These are phyloP conservation scores for Crypturellus undulatus DNA, from an alignment of 2,113 vertebrate species.

Conservation along the genomic window DNA sequence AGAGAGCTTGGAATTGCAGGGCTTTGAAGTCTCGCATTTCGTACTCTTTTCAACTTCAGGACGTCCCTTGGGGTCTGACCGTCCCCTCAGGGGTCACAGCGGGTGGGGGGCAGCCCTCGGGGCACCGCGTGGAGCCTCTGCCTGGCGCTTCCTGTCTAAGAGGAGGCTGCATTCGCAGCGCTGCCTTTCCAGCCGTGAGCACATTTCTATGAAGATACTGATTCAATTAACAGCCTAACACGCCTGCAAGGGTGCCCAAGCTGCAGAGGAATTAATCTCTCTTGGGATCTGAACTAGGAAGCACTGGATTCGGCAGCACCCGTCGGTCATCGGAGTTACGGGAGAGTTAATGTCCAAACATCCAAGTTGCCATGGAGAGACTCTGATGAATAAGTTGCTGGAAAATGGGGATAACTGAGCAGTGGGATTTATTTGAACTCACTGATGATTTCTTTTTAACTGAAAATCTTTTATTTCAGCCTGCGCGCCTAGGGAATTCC, in stretches of 20 bases:
- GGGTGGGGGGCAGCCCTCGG: neutral
- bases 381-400: neutral
- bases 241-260: neutral
- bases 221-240: neutral
- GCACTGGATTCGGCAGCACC: neutral
- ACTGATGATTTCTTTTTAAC: neutral
- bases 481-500: neutral
- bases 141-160: neutral
- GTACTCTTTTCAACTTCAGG: too few relatives aligned
- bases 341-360: neutral
- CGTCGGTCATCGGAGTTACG: neutral
- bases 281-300: neutral
- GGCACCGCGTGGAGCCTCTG: neutral
- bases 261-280: neutral
- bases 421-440: neutral
- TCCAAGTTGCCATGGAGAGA: neutral
- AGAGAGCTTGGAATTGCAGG: neutral
- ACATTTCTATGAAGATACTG: neutral
- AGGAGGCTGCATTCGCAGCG: neutral
- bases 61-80: neutral
- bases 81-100: neutral
- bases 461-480: neutral
- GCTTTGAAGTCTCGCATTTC: neutral
- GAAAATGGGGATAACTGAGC: neutral
- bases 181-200: neutral